Conservation (phyloP, 2,797 vertebrate species). For the Microhierax caerulescens region DNA sequence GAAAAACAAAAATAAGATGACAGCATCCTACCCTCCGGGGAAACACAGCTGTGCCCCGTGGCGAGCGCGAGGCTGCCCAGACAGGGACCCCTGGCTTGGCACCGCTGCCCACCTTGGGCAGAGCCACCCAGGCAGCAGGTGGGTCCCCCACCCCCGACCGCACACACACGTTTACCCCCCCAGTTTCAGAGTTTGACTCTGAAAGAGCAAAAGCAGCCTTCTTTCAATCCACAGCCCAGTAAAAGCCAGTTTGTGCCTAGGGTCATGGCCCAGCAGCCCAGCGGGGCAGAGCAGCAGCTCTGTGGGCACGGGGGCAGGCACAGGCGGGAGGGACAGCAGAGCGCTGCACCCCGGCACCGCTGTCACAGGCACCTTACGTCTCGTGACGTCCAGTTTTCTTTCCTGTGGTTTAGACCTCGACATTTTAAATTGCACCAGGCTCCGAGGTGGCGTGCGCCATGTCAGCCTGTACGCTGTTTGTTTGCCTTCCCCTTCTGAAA, state of each 20-base stretch:
- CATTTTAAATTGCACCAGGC: not conserved
- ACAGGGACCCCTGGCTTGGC: not conserved
- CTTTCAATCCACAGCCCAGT: not conserved
- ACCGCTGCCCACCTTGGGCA: not conserved
- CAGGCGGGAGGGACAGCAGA: too few species aligned
- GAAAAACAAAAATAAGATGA: too few species aligned
- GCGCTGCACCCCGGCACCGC: rapidly evolving
- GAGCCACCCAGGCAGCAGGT: not conserved
- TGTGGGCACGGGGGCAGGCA: rapidly evolving
- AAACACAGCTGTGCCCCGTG: not conserved
- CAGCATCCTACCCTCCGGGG: not conserved
- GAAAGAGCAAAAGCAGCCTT: not conserved
- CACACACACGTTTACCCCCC: not conserved
- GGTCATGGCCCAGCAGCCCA: not conserved
- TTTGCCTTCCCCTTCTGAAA: not conserved
- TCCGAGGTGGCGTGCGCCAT: not conserved
- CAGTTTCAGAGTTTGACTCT: not conserved
- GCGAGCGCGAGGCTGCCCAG: not conserved
- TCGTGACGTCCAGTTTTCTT: not conserved
- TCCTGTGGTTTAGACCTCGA: not conserved
- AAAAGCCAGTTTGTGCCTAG: not conserved
- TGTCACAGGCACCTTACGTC: not conserved
- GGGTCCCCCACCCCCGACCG: not conserved
- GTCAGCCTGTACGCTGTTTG: not conserved
- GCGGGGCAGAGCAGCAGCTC: not conserved